Percentiles rank a stretch among this genome's conserved stretches.
phyloP scores from a whole-genome alignment of 2,797 vertebrate genomes.

The Acrocephalus scirpaceus region DNA sequence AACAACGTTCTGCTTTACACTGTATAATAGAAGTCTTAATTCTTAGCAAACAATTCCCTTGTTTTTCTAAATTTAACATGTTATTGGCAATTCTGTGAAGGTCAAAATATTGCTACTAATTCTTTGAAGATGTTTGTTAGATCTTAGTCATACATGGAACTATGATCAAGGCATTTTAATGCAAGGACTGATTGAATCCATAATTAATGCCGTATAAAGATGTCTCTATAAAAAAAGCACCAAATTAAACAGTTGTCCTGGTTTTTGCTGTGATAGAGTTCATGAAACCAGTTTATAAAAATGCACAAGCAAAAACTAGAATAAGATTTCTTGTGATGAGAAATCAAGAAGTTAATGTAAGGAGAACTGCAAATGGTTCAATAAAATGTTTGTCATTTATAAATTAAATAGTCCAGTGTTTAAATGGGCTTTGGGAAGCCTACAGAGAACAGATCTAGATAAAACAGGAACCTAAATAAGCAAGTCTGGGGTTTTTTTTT shows the following conservation, averaged over 20 bases:
- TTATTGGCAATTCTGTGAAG: not conserved
- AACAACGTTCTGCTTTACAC: not conserved
- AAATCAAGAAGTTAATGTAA: not conserved
- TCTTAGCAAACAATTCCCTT: not conserved
- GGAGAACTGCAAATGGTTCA: not conserved
- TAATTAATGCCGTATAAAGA: not conserved
- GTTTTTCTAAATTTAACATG: not conserved
- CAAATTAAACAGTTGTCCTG: not conserved
- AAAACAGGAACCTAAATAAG: constrained; percentile 10
- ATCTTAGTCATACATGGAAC: not conserved
- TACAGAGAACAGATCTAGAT: not conserved
- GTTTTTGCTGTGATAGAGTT: not conserved
- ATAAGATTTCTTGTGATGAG: not conserved
- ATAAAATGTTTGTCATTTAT: not conserved
- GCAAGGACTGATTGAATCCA: not conserved
- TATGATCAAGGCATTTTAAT: not conserved
- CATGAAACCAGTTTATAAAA: not conserved
- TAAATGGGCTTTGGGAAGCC: not conserved
- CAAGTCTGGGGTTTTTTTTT: not conserved
- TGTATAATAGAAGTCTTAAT: not conserved
- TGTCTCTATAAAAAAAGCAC: not conserved
- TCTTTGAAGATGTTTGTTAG: not conserved
- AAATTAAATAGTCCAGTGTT: not conserved
- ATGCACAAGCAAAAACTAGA: not conserved
- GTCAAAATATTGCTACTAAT: not conserved